phyloP scores from a whole-genome alignment of 2,797 vertebrate species.

The Naso thynnoides region DNA sequence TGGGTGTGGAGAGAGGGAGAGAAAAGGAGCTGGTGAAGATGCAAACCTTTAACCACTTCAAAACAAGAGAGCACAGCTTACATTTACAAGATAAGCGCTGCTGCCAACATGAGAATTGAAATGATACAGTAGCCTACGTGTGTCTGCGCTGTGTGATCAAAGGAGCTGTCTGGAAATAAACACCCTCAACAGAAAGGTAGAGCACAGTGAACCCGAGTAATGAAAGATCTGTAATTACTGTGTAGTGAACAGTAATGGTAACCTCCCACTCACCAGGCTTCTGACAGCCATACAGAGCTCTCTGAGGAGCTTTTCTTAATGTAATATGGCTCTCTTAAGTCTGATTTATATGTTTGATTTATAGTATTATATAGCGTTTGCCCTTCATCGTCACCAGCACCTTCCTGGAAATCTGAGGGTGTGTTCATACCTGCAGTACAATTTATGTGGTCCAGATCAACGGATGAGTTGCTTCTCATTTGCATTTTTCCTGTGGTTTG shows the following conservation, averaged over 20 bases:
- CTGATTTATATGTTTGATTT: neutral
- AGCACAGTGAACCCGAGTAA: slow-evolving; percentile 44
- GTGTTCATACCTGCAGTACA: too few species aligned
- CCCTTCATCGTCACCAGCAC: too few species aligned
- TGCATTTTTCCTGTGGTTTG: too few species aligned
- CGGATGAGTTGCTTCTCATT: too few species aligned
- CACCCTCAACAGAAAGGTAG: slow-evolving; percentile 51
- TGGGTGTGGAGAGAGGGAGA: neutral
- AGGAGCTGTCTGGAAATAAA: slow-evolving; percentile 57
- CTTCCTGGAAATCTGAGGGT: too few species aligned
- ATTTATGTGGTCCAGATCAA: too few species aligned
- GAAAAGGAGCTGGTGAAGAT: slow-evolving; percentile 8
- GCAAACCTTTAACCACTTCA: slow-evolving; percentile 45
- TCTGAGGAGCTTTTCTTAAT: slow-evolving; percentile 47
- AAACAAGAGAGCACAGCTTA: slow-evolving; percentile 46
- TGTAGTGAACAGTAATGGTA: slow-evolving; percentile 63
- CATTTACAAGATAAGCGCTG: slow-evolving; percentile 41
- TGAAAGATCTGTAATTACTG: slow-evolving; percentile 72
- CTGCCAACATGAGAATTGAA: slow-evolving; percentile 44
- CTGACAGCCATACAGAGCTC: slow-evolving; percentile 59
- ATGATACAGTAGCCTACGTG: slow-evolving; percentile 29
- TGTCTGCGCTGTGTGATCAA: slow-evolving; percentile 48
- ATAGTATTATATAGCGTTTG: too few species aligned
- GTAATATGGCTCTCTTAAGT: slow-evolving; percentile 30
- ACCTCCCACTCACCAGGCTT: slow-evolving; percentile 62